Conservation (phyloP, 2,888 invertebrate species). For the Agrotis segetum region DNA sequence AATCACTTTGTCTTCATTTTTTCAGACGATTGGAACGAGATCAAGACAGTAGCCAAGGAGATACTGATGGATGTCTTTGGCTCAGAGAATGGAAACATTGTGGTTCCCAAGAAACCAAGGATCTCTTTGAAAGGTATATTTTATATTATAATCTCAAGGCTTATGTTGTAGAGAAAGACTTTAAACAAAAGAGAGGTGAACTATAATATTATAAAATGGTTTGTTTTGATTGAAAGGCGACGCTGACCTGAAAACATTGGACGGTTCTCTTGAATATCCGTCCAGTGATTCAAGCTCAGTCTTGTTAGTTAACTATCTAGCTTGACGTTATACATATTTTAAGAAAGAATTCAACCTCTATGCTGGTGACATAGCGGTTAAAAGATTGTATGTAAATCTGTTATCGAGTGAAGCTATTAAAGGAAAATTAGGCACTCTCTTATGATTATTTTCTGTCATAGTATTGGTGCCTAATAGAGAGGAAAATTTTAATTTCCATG, state of each 20-base stretch:
- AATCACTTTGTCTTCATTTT: slow-evolving; percentile 5
- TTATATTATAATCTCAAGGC: not conserved
- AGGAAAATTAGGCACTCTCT: not conserved
- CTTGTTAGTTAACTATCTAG: no score
- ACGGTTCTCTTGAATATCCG: no score
- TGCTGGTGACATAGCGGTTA: no score
- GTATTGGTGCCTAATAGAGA: not conserved
- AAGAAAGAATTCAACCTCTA: no score
- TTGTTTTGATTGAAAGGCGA: no score
- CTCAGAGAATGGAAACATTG: slow-evolving; percentile 91
- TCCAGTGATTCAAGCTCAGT: no score
- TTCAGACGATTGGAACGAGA: slow-evolving; percentile 96
- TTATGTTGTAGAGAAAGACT: not conserved
- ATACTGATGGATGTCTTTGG: slow-evolving; percentile 91
- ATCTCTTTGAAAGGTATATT: slow-evolving; percentile 94
- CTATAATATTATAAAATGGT: no score
- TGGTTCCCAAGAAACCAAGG: slow-evolving; percentile 90
- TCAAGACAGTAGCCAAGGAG: slow-evolving; percentile 93
- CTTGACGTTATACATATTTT: no score
- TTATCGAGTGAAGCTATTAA: no score
- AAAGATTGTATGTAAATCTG: no score
- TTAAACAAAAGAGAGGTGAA: no score
- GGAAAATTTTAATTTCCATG: not conserved
- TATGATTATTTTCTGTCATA: not conserved
- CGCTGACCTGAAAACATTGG: no score